Evolutionary conservation across 2,888 invertebrate genomes (phyloP).

Genomic region (Julus scanicus): DNA sequence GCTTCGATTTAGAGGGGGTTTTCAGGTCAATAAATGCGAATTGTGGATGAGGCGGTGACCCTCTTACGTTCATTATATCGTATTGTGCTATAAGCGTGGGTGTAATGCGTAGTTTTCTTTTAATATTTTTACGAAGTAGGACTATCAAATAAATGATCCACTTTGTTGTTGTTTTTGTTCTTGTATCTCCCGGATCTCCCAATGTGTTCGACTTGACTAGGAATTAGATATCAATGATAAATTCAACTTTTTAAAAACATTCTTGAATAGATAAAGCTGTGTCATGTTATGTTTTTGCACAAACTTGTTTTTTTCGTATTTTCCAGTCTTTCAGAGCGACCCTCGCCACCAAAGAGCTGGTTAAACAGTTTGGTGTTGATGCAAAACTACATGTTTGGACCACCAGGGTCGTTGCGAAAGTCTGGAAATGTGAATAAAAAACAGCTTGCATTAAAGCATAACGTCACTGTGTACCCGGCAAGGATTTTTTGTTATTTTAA

Average conservation of each 20-base stretch:
- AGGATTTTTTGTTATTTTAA: neutral
- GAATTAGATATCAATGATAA: slow-evolving; percentile 30
- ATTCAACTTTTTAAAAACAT: neutral
- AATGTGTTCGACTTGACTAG: neutral
- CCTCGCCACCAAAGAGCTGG: too few relatives aligned
- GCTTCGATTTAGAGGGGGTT: neutral
- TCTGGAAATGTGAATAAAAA: too few relatives aligned
- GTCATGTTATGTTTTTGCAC: neutral
- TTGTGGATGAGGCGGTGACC: neutral
- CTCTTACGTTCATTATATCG: slow-evolving; percentile 8
- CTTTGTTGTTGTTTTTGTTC: neutral
- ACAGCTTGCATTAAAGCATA: too few relatives aligned
- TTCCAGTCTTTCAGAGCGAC: too few relatives aligned
- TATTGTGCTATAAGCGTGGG: neutral
- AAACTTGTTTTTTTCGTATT: too few relatives aligned
- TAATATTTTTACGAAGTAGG: neutral
- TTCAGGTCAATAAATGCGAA: neutral
- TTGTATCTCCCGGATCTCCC: neutral
- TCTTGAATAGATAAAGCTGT: neutral
- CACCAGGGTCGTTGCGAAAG: too few relatives aligned
- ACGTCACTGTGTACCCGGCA: neutral
- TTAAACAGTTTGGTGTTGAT: too few relatives aligned
- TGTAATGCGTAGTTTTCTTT: neutral
- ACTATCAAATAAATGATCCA: slow-evolving; percentile 20
- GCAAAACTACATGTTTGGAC: too few relatives aligned